A percentile compares a stretch with the other conserved stretches of the same genome.
phyloP scores from a whole-genome alignment of 2,888 invertebrate genomes.

The Gandaritis pyraliata region DNA sequence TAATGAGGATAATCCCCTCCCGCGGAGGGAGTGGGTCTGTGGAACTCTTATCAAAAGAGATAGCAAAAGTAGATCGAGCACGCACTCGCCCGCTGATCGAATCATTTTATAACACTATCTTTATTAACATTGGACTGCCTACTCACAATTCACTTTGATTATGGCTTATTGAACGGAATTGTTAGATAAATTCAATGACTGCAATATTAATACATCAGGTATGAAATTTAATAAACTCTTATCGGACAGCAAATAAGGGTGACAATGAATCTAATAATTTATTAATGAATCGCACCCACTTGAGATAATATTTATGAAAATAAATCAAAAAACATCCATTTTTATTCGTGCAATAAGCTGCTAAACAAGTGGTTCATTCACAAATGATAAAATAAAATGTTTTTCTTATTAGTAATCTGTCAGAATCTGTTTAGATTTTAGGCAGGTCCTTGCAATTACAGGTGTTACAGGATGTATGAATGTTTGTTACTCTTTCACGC shows the following conservation, averaged over 20 bases:
- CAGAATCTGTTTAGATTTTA: too few species aligned
- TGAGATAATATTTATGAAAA: conserved; percentile 43
- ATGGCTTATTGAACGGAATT: conserved; percentile 62
- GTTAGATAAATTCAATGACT: conserved; percentile 64
- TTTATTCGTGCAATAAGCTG: background rate
- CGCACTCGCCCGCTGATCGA: conserved; percentile 64
- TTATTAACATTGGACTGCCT: conserved; percentile 68
- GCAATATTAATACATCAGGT: conserved; percentile 65
- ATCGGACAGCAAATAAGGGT: conserved; percentile 69
- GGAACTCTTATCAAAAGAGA: conserved; percentile 68
- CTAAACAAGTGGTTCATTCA: background rate
- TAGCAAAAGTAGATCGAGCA: conserved; percentile 73
- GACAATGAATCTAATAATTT: conserved; percentile 65
- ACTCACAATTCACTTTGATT: conserved; percentile 69
- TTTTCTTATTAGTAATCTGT: too few species aligned
- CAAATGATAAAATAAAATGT: too few species aligned
- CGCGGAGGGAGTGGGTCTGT: conserved; percentile 57
- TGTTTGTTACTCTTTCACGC: too few species aligned
- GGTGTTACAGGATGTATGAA: too few species aligned
- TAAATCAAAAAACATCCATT: background rate
- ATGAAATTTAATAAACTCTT: conserved; percentile 77
- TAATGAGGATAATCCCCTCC: conserved; percentile 73
- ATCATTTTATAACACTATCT: conserved; percentile 67
- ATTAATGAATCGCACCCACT: conserved; percentile 67
- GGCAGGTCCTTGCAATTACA: too few species aligned